These are phyloP conservation scores for Pseudococcus jackbeardsleyi DNA, from an alignment of 2,888 invertebrate species.

Conservation along the genomic window DNA sequence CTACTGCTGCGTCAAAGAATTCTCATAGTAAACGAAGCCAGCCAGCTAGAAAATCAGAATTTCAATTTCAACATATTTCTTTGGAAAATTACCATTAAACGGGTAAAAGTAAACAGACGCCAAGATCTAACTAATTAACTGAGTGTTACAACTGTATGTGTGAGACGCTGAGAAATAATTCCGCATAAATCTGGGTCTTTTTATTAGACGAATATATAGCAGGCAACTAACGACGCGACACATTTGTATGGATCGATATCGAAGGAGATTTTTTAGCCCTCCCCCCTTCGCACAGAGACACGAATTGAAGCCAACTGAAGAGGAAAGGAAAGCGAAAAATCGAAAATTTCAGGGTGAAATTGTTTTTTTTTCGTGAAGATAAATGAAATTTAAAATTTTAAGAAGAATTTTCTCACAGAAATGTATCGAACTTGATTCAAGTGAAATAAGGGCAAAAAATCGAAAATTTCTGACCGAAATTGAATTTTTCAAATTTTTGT, in stretches of 20 bases:
- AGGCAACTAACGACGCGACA: neutral
- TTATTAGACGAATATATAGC: too few species aligned
- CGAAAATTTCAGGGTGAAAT: too few species aligned
- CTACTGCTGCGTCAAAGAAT: neutral
- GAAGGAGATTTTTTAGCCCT: neutral
- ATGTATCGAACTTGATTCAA: too few species aligned
- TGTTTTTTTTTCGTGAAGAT: too few species aligned
- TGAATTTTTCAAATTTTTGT: too few species aligned
- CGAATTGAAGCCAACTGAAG: too few species aligned
- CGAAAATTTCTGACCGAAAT: too few species aligned
- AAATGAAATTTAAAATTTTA: too few species aligned
- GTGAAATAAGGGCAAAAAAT: too few species aligned
- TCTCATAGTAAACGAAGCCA: slow-evolving; percentile 9
- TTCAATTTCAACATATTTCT: slow-evolving; percentile 25
- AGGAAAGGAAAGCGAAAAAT: too few species aligned
- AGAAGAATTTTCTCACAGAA: too few species aligned
- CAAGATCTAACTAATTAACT: neutral
- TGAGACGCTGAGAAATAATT: neutral
- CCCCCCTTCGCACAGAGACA: too few species aligned
- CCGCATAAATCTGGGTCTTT: neutral
- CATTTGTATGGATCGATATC: neutral
- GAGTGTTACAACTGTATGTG: neutral
- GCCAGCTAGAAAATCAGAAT: slow-evolving; percentile 11
- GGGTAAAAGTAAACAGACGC: slow-evolving; percentile 1
- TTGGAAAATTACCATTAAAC: slow-evolving; percentile 8